Percentiles rank a stretch among this genome's conserved stretches.
These are phyloP conservation scores for Zoroaster sp. DNA, from an alignment of 53 echinoderm and acorn worm species.

Conservation along the genomic window DNA sequence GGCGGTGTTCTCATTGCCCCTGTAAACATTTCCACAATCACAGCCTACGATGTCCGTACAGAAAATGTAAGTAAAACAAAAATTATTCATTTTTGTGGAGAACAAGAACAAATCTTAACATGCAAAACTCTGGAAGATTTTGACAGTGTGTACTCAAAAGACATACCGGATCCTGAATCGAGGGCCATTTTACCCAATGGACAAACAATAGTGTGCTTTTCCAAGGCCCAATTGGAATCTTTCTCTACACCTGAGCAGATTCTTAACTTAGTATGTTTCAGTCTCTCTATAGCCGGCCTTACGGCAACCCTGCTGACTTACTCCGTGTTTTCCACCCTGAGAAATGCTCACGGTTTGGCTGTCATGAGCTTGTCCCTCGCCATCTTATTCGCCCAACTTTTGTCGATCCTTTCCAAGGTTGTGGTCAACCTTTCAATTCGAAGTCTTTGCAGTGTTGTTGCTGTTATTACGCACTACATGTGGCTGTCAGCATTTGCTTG, in stretches of 20 bases:
- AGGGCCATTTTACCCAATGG: neutral
- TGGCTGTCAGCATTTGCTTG: constrained; percentile 51
- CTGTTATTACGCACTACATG: constrained; percentile 10
- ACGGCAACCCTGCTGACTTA: neutral
- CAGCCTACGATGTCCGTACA: neutral
- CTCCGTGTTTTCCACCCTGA: neutral
- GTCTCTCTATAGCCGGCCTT: constrained; percentile 2
- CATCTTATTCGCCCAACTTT: neutral
- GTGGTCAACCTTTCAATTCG: neutral
- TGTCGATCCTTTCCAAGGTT: neutral
- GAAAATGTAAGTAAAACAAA: neutral
- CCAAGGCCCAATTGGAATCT: neutral
- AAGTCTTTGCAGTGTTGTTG: constrained; percentile 7
- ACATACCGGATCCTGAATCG: neutral
- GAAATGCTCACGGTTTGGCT: neutral
- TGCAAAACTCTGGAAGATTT: neutral
- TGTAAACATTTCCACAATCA: neutral
- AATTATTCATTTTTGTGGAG: neutral
- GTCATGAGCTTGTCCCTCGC: neutral
- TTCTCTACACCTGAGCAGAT: neutral
- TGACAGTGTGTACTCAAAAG: neutral
- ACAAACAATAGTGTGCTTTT: neutral
- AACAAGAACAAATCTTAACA: neutral
- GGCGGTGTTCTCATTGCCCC: neutral
- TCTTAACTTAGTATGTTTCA: neutral